Evolutionary conservation across 2,797 vertebrate species (phyloP), one percentile per base, ranked within the genome.

Genomic region (Sebastes itinus): DNA sequence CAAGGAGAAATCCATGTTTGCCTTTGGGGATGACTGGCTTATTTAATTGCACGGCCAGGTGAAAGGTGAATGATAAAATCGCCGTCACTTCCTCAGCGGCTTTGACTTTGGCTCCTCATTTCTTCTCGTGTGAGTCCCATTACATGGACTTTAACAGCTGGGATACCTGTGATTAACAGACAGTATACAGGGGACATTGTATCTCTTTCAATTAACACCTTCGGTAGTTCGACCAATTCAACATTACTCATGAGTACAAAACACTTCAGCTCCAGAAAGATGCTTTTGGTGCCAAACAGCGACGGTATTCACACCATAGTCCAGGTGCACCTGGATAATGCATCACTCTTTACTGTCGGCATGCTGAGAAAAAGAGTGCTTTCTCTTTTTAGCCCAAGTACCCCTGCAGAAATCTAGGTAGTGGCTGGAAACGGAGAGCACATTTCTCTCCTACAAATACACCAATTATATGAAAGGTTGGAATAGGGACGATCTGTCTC

Each of bases 21-120:
- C 28, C 78, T 81, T 52, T 46, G 25, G 70, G 55, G 52, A 69
- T 62, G 70, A 62, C 38, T n/a, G 64, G n/a, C 16, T 82, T 75
- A 66, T 87, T 89, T 84, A 86, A 89, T 87, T 82, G 67, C 63
- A 22, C 3, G 1, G 18, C 54, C 10, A 23, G 79, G 85, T 84
- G 76, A 81, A 78, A 88, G 84, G 78, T 83, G 68, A 88, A 64
- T 77, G 84, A 88, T 81, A 75, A 81, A 87, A 72, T 61, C 16
- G 0, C 54, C 1, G 49, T 73, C 28, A 60, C 61, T 69, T 80
- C 63, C 62, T 82, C 59, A 11, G 38, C 42, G 65, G 61, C 7
- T 49, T 49, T 49, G 46, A 49, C 46, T 68, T 76, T 66, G 54
- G 64, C 55, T 80, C 35, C 55, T 78, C 23, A 13, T 68, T 70